A percentile compares a stretch with the other conserved stretches of the same genome.
These are phyloP conservation scores for Thunnus albacares DNA, from an alignment of 2,797 vertebrate genomes.

Conservation along the genomic window DNA sequence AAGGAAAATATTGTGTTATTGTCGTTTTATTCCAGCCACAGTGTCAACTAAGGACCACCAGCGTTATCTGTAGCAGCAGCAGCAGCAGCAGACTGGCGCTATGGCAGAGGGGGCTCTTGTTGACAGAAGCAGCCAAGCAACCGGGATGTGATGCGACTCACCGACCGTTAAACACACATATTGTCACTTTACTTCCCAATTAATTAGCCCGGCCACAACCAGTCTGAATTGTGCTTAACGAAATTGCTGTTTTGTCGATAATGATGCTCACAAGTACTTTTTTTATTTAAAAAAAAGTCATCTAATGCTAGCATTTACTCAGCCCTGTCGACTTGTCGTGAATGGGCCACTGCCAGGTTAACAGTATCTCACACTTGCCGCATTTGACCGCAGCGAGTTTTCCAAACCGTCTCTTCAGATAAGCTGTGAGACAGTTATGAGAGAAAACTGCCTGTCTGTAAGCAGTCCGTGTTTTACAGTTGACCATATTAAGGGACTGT, in stretches of 20 bases:
- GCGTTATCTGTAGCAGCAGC: constrained; percentile 43
- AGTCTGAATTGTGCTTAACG: not conserved
- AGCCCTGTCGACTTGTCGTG: constrained; percentile 22
- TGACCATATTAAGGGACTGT: not conserved
- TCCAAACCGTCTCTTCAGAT: constrained; percentile 41
- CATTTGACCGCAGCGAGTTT: constrained; percentile 68
- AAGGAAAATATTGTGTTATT: not conserved
- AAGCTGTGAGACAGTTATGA: not conserved
- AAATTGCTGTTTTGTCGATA: accelerated
- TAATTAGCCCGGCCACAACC: not conserved
- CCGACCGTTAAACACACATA: constrained; percentile 29
- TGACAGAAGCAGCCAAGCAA: constrained; percentile 82
- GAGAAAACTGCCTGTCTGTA: not conserved
- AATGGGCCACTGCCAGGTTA: constrained; percentile 50
- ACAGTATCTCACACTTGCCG: constrained; percentile 46
- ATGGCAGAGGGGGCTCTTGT: constrained; percentile 62
- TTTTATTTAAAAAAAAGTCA: not conserved
- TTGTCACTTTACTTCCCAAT: constrained; percentile 15
- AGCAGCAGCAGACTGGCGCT: constrained; percentile 49
- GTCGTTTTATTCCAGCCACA: not conserved
- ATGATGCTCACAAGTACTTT: constrained; percentile 37
- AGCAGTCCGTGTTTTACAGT: not conserved
- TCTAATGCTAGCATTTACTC: constrained; percentile 29
- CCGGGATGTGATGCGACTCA: constrained; percentile 68
- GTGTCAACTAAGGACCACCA: not conserved